Evolutionary conservation across 2,113 vertebrate species (phyloP).

Genomic region (Montifringilla adamsi): DNA sequence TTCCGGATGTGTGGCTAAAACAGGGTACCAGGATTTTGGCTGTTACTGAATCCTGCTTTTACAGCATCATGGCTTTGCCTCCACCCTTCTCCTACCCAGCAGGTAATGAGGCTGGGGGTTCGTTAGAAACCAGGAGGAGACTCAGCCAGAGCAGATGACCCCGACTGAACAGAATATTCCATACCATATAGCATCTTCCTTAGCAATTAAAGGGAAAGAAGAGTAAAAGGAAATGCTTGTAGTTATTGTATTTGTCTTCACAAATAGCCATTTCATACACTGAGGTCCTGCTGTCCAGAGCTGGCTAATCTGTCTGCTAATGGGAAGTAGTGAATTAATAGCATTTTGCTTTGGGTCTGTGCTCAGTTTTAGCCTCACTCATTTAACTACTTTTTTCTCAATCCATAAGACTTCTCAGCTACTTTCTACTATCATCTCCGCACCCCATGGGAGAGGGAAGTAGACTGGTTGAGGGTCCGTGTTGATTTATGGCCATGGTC

Average conservation of each 20-base stretch:
- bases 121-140: not conserved
- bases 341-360: not conserved
- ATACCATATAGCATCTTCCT: accelerated
- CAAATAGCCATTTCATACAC: not conserved
- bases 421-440: not conserved
- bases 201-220: not conserved
- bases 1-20: not conserved
- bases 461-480: not conserved
- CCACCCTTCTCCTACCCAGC: not conserved
- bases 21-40: not conserved
- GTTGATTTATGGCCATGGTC: not conserved
- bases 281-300: not conserved
- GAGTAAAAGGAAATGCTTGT: not conserved
- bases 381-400: not conserved
- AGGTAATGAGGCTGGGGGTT: not conserved
- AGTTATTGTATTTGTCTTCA: not conserved
- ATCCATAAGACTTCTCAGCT: not conserved
- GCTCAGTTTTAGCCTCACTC: not conserved
- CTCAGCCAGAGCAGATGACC: not conserved
- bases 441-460: accelerated
- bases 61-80: not conserved
- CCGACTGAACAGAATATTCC: not conserved
- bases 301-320: not conserved
- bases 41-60: not conserved
- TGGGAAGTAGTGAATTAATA: not conserved